Evolutionary conservation across 2,797 vertebrate genomes (phyloP).

Genomic region (Sus cebifrons): DNA sequence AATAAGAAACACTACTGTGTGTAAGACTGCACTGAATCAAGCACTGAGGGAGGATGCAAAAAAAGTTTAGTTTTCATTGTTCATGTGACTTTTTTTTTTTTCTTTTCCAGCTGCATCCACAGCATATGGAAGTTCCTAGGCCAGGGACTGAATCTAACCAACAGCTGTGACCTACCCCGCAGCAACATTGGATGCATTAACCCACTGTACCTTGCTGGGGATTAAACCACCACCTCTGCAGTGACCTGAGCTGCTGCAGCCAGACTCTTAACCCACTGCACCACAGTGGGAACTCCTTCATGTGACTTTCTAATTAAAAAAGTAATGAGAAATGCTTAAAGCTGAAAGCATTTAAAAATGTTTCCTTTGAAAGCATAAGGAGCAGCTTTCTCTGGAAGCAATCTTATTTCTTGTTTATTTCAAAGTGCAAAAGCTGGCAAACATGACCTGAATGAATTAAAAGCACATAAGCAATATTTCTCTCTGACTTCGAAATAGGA

Average conservation of each 20-base stretch:
- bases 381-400: constrained; percentile 2
- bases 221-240: too few relatives aligned
- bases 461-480: constrained; percentile 28
- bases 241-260: too few relatives aligned
- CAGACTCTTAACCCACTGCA: too few relatives aligned
- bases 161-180: too few relatives aligned
- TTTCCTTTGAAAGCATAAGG: background rate
- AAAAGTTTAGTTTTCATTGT: background rate
- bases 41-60: background rate
- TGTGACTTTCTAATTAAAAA: constrained; percentile 55
- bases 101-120: too few relatives aligned
- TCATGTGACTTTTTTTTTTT: background rate
- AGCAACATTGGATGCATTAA: too few relatives aligned
- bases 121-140: too few relatives aligned
- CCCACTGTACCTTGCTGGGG: too few relatives aligned
- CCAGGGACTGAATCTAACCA: too few relatives aligned
- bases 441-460: background rate
- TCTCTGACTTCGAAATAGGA: constrained; percentile 31
- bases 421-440: constrained; percentile 31
- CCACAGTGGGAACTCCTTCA: background rate
- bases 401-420: constrained; percentile 5
- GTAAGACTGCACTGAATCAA: background rate
- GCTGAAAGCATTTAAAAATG: background rate
- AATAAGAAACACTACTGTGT: background rate
- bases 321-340: background rate